A percentile compares a stretch with the other conserved stretches of the same genome.
Conservation (phyloP, 2,888 invertebrate genomes). For the Trichopria drosophilae region DNA sequence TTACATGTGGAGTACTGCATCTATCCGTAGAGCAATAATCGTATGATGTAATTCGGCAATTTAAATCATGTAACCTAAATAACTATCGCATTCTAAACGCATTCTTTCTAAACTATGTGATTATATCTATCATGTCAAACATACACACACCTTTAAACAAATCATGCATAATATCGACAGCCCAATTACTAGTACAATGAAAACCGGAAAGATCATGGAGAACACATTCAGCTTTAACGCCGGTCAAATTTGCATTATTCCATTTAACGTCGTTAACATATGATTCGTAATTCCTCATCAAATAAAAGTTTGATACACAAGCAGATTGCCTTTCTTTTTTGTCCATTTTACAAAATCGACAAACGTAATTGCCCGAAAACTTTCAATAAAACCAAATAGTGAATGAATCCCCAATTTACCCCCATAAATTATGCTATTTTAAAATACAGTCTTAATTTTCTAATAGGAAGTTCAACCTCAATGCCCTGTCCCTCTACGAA, state of each 20-base stretch:
- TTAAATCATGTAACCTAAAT: conserved; percentile 27
- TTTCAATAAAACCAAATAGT: conserved; percentile 23
- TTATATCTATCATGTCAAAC: conserved; percentile 23
- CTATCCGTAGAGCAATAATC: conserved; percentile 24
- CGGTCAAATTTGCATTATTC: conserved; percentile 7
- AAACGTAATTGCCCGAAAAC: conserved; percentile 18
- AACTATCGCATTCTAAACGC: too few species aligned
- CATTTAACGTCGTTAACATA: conserved; percentile 16
- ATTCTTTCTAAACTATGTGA: conserved; percentile 20
- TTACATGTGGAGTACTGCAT: conserved; percentile 19
- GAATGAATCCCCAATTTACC: conserved; percentile 28
- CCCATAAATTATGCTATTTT: conserved; percentile 21
- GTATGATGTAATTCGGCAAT: conserved; percentile 18
- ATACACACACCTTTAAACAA: conserved; percentile 11
- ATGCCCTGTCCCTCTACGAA: conserved; percentile 9
- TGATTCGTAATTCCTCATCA: conserved; percentile 15
- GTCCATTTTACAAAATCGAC: conserved; percentile 23
- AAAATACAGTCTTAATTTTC: conserved; percentile 19
- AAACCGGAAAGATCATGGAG: conserved; percentile 18
- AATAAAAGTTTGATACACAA: conserved; percentile 11
- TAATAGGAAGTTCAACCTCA: not conserved
- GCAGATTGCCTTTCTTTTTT: conserved; percentile 13
- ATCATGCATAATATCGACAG: conserved; percentile 25
- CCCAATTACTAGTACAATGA: conserved; percentile 20
- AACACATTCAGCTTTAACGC: conserved; percentile 21